Evolutionary conservation across 2,113 vertebrate species (phyloP).

Genomic region (Anseranas semipalmata): DNA sequence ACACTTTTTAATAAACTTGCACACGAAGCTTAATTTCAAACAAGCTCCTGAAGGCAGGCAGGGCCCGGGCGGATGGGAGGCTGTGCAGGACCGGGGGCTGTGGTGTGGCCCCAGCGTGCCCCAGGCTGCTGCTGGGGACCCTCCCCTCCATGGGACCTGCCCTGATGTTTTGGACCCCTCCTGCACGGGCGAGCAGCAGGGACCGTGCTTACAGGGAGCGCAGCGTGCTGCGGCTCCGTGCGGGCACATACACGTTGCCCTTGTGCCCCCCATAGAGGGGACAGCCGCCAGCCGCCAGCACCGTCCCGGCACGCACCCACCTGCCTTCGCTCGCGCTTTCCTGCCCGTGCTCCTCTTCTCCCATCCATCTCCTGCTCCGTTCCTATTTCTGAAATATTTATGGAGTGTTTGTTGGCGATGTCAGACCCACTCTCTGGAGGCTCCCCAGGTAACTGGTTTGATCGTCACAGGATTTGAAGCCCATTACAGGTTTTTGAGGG

Average conservation of each 20-base stretch:
- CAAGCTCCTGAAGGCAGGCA: background rate
- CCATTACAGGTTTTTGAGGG: background rate
- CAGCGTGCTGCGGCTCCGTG: background rate
- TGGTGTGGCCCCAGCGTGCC: fast-evolving
- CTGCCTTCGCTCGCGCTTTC: too few species aligned
- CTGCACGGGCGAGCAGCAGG: background rate
- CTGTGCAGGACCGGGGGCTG: background rate
- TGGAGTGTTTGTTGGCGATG: background rate
- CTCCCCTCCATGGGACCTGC: fast-evolving
- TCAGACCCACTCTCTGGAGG: background rate
- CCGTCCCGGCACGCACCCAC: too few species aligned
- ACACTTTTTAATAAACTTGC: slow-evolving; percentile 56
- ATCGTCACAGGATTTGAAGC: background rate
- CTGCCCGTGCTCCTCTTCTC: too few species aligned
- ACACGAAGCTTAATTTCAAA: slow-evolving; percentile 3
- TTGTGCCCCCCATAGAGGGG: too few species aligned
- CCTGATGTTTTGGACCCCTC: background rate
- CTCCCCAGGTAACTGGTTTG: background rate
- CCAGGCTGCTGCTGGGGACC: background rate
- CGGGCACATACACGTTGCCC: fast-evolving
- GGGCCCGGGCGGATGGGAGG: fast-evolving
- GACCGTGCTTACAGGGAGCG: too few species aligned
- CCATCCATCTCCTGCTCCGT: background rate
- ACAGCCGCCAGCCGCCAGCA: too few species aligned
- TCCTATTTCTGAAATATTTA: background rate